Conservation (phyloP, 92 coral and sea anemone genomes). For the Meandrina meandrites region DNA sequence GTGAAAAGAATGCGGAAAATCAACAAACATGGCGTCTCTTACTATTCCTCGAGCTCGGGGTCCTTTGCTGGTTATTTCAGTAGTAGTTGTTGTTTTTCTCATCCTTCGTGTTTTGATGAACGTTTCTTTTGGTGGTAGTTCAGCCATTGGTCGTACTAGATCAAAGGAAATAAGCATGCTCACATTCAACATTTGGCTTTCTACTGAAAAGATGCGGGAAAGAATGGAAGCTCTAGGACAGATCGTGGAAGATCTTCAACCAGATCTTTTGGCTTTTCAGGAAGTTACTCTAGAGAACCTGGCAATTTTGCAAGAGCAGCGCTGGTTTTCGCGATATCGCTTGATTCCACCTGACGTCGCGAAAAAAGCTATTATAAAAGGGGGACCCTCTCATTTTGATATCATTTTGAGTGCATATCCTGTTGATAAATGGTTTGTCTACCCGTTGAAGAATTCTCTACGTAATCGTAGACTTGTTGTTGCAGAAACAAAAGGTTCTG, state of each 20-base stretch:
- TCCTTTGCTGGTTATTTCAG: not conserved
- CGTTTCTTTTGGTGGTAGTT: not conserved
- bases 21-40: not conserved
- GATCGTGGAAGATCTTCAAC: constrained; percentile 48
- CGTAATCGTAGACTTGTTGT: constrained; percentile 52
- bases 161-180: constrained; percentile 39
- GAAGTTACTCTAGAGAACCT: constrained; percentile 65
- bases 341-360: constrained; percentile 12
- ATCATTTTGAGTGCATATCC: constrained; percentile 25
- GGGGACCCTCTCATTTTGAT: not conserved
- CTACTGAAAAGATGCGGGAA: constrained; percentile 34
- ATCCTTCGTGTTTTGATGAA: not conserved
- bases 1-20: too few relatives aligned
- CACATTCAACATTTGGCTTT: constrained; percentile 74
- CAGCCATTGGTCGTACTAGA: too few relatives aligned
- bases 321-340: constrained; percentile 63
- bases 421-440: constrained; percentile 38
- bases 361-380: too few relatives aligned
- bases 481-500: constrained; percentile 41
- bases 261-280: constrained; percentile 65
- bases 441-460: constrained; percentile 59
- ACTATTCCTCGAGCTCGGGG: not conserved
- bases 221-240: constrained; percentile 68
- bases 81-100: not conserved
- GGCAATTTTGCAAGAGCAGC: constrained; percentile 44